These are phyloP conservation scores for Muscicapa adusta DNA, from an alignment of 2,113 vertebrate genomes.

Conservation along the genomic window DNA sequence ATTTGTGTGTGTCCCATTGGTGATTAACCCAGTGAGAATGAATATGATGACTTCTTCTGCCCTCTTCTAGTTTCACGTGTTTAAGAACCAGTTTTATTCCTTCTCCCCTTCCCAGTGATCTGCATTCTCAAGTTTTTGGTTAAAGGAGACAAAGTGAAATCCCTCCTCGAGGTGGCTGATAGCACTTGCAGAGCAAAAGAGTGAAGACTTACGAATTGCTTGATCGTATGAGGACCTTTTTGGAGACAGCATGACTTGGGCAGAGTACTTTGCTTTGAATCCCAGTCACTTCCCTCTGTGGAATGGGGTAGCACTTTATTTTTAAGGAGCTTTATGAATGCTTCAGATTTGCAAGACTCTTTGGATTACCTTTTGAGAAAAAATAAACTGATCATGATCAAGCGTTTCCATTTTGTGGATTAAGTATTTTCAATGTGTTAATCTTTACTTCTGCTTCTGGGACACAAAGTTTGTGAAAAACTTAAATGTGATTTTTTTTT, in stretches of 20 bases:
- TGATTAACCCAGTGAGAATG: background rate
- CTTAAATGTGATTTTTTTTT: background rate
- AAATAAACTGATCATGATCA: background rate
- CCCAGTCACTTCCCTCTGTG: background rate
- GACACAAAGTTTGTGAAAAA: background rate
- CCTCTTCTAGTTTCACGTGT: background rate
- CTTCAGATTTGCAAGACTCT: background rate
- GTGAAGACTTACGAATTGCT: background rate
- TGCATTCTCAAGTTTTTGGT: background rate
- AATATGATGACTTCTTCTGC: background rate
- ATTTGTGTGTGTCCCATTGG: background rate
- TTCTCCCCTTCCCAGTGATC: background rate
- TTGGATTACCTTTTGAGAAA: background rate
- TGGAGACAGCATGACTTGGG: background rate
- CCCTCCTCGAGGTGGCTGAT: background rate
- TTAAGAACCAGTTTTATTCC: background rate
- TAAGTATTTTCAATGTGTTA: background rate
- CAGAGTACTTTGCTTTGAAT: background rate
- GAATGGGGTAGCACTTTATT: background rate
- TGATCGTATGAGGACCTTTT: background rate
- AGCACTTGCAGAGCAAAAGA: background rate
- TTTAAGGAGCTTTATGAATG: background rate
- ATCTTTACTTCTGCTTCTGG: background rate
- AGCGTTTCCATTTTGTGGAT: background rate
- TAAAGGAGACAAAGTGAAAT: background rate